Evolutionary conservation across 2,888 invertebrate genomes (phyloP).

Genomic region (Pogonocherus hispidulus): DNA sequence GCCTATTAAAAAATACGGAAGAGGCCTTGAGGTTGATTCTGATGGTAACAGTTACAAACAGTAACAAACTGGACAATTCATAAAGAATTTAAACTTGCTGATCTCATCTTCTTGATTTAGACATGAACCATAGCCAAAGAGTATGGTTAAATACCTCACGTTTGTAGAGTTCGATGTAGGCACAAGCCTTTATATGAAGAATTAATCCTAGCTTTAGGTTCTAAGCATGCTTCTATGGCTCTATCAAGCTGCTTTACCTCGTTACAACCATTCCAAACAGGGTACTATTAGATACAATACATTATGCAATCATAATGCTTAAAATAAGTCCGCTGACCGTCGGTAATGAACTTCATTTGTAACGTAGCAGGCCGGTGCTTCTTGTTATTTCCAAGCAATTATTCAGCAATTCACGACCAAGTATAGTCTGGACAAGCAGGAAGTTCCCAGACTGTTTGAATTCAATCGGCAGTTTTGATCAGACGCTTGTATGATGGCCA

Average conservation of each 20-base stretch:
- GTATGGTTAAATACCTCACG: too few species aligned
- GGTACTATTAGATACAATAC: conserved; percentile 26
- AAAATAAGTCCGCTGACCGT: conserved; percentile 33
- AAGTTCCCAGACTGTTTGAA: conserved; percentile 24
- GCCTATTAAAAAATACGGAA: too few species aligned
- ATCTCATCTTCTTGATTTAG: too few species aligned
- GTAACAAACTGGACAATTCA: too few species aligned
- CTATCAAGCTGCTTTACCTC: conserved; percentile 9
- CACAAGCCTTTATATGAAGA: too few species aligned
- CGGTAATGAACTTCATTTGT: conserved; percentile 33
- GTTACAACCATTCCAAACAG: not conserved
- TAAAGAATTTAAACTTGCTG: too few species aligned
- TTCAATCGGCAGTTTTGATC: conserved; percentile 30
- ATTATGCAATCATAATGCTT: conserved; percentile 41
- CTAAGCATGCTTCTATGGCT: conserved; percentile 14
- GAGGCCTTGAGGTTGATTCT: too few species aligned
- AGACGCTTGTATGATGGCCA: conserved; percentile 23
- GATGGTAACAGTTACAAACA: too few species aligned
- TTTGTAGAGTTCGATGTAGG: too few species aligned
- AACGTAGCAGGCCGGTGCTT: conserved; percentile 27
- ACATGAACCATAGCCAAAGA: too few species aligned
- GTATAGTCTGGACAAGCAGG: conserved; percentile 29
- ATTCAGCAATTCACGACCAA: conserved; percentile 40
- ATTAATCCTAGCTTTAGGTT: too few species aligned
- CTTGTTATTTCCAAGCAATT: conserved; percentile 42